Evolutionary conservation across 2,888 invertebrate species (phyloP).

Genomic region (Copidosoma aretas): DNA sequence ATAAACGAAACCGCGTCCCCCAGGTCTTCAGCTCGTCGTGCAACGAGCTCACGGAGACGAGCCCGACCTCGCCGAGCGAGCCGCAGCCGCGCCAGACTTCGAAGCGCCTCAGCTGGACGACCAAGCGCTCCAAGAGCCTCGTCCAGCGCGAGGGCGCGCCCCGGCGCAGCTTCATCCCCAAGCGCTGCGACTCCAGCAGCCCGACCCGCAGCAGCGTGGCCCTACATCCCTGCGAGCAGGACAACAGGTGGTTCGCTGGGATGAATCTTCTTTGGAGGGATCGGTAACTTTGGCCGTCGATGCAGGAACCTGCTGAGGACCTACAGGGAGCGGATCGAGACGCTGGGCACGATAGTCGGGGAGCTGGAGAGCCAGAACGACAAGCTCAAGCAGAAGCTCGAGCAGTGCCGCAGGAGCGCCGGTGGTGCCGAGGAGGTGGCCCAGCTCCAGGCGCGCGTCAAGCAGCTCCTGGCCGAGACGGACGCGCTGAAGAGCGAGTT

Average conservation of each 20-base stretch:
- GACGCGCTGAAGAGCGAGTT: slow-evolving; percentile 25
- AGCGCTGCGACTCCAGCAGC: slow-evolving; percentile 1
- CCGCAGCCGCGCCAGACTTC: not conserved
- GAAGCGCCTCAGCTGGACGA: not conserved
- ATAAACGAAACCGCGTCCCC: too few species aligned
- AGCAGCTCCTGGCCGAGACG: slow-evolving; percentile 26
- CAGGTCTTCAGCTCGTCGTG: slow-evolving; percentile 23
- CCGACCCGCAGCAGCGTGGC: not conserved
- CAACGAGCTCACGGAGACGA: slow-evolving; percentile 36
- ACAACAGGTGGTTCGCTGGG: slow-evolving; percentile 31
- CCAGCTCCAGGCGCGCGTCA: slow-evolving; percentile 19
- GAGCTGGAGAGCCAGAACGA: slow-evolving; percentile 46
- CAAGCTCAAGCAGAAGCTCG: slow-evolving; percentile 37
- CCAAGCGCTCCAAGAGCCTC: slow-evolving; percentile 20
- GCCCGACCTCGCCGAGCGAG: not conserved
- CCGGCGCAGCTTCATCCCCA: not conserved
- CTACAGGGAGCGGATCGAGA: slow-evolving; percentile 43
- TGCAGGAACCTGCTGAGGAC: slow-evolving; percentile 7
- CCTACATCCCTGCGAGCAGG: slow-evolving; percentile 8
- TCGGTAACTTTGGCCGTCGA: slow-evolving; percentile 9
- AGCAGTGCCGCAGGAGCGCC: not conserved
- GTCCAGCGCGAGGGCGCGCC: not conserved
- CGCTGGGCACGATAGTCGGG: slow-evolving; percentile 39
- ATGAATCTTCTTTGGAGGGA: not conserved
- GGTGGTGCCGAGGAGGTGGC: slow-evolving; percentile 11